Evolutionary conservation across 2,797 vertebrate species (phyloP).

Genomic region (Rhincodon typus): DNA sequence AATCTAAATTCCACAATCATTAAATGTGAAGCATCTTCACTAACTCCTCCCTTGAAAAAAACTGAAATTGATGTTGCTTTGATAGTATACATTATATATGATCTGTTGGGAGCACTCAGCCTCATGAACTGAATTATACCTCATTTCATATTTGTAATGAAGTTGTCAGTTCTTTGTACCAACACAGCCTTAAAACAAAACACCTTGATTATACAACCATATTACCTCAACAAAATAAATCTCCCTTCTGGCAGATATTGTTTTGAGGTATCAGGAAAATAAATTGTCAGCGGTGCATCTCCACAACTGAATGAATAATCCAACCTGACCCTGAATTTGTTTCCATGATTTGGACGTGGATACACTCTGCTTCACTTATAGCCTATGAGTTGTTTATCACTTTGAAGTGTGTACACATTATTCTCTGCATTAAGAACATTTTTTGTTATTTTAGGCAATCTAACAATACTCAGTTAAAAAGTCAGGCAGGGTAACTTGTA

Average conservation of each 20-base stretch:
- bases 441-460: background rate
- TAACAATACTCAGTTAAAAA: background rate
- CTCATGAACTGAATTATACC: background rate
- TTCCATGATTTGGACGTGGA: background rate
- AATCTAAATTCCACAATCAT: too few species aligned
- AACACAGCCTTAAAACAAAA: background rate
- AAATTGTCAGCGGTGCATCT: background rate
- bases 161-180: background rate
- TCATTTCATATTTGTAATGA: background rate
- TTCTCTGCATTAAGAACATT: background rate
- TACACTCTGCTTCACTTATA: conserved; percentile 1
- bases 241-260: background rate
- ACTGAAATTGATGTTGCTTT: background rate
- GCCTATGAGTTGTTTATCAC: background rate
- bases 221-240: background rate
- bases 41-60: too few species aligned
- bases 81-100: background rate
- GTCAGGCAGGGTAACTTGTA: background rate
- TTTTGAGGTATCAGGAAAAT: background rate
- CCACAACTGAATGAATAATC: background rate
- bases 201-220: background rate
- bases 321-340: background rate
- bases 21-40: too few species aligned
- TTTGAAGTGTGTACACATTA: background rate
- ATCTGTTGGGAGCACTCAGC: background rate